Conservation (phyloP, 2,888 invertebrate genomes). For the Anthophora plumipes region DNA sequence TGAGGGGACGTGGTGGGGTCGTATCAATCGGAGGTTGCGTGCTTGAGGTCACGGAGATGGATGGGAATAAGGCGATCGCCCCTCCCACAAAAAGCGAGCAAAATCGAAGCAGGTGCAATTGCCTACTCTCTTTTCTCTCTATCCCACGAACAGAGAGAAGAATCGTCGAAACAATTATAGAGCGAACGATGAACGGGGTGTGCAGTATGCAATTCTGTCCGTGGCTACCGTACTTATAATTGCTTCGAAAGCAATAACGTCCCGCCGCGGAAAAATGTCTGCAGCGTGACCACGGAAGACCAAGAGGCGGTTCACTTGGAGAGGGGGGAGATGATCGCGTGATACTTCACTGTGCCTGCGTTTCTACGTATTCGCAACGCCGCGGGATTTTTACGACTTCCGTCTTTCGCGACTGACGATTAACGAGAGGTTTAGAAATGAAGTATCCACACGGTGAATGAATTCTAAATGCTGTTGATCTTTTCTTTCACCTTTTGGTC, state of each 20-base stretch:
- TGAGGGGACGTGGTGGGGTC: slow-evolving; percentile 39
- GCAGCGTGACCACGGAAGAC: slow-evolving; percentile 42
- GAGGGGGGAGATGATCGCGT: slow-evolving; percentile 42
- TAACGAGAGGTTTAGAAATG: slow-evolving; percentile 14
- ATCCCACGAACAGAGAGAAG: slow-evolving; percentile 51
- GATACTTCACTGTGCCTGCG: slow-evolving; percentile 33
- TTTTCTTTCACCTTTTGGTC: too few species aligned
- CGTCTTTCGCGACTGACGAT: slow-evolving; percentile 30
- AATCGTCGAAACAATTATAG: slow-evolving; percentile 81
- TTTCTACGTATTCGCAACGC: slow-evolving; percentile 36
- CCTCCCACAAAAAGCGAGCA: slow-evolving; percentile 77
- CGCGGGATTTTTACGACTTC: slow-evolving; percentile 49
- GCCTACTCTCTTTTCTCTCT: slow-evolving; percentile 34
- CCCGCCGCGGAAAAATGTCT: slow-evolving; percentile 60
- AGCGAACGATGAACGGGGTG: slow-evolving; percentile 60
- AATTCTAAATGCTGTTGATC: too few species aligned
- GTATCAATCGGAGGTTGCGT: slow-evolving; percentile 78
- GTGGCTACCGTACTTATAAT: slow-evolving; percentile 78
- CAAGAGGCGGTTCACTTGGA: not conserved
- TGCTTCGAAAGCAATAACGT: slow-evolving; percentile 71
- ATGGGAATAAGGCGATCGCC: slow-evolving; percentile 73
- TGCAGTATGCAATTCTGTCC: slow-evolving; percentile 71
- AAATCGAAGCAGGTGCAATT: slow-evolving; percentile 82
- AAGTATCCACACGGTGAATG: too few species aligned
- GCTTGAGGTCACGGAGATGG: slow-evolving; percentile 73